A percentile compares a stretch with the other conserved stretches of the same genome.
phyloP scores from a whole-genome alignment of 2,797 vertebrate species.

The Myiotriccus ornatus region DNA sequence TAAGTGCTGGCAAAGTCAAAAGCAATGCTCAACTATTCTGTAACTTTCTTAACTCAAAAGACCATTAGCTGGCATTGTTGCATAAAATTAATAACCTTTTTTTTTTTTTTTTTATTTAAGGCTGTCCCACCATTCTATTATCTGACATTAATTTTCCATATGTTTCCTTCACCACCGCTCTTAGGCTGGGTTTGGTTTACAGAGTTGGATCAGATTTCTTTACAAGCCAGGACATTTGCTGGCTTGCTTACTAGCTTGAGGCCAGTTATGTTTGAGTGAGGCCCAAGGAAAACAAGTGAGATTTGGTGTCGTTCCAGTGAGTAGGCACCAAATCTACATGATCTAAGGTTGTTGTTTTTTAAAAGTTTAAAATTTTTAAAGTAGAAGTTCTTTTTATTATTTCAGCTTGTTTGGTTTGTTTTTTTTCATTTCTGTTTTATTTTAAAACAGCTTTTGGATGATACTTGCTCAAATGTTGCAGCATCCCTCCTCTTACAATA shows the following conservation, averaged over 20 bases:
- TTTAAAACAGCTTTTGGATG: background rate
- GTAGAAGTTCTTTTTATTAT: background rate
- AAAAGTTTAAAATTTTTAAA: constrained; percentile 4
- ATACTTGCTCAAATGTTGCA: background rate
- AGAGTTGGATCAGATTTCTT: constrained; percentile 60
- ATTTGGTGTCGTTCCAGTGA: constrained; percentile 45
- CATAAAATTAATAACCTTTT: background rate
- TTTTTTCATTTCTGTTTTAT: accelerated
- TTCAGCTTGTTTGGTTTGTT: background rate
- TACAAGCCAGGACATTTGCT: constrained; percentile 57
- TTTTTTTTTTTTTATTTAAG: background rate
- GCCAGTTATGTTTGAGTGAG: constrained; percentile 61
- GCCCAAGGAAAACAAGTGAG: constrained; percentile 60
- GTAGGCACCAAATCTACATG: constrained; percentile 22
- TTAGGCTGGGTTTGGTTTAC: constrained; percentile 41
- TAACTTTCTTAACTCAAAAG: background rate
- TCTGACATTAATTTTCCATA: constrained; percentile 60
- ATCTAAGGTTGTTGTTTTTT: background rate
- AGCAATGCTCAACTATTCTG: background rate
- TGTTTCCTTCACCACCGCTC: background rate
- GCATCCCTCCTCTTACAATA: background rate
- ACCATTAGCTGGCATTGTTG: background rate
- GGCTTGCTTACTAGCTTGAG: constrained; percentile 61
- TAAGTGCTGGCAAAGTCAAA: background rate
- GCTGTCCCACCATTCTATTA: constrained; percentile 12